Conservation (phyloP, 1,140 invertebrate species). For the Dendrolimus punctatus region DNA sequence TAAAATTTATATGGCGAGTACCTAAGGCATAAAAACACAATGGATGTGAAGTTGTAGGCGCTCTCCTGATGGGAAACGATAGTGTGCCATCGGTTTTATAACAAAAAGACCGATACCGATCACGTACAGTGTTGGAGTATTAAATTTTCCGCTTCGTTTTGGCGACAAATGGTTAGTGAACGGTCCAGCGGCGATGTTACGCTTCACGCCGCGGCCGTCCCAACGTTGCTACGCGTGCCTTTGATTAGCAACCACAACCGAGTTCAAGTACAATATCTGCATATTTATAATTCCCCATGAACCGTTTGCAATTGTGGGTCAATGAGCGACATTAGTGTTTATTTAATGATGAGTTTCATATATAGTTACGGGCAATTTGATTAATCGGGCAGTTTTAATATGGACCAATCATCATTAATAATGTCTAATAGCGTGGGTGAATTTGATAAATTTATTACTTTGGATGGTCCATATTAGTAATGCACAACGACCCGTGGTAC, state of each 20-base stretch:
- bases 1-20: slow-evolving; percentile 20
- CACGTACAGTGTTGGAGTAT: slow-evolving; percentile 58
- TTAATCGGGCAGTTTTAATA: too few relatives aligned
- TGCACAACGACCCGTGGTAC: too few relatives aligned
- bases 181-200: slow-evolving; percentile 21
- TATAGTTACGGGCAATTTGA: too few relatives aligned
- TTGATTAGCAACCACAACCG: slow-evolving; percentile 5
- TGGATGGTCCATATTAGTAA: too few relatives aligned
- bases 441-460: too few relatives aligned
- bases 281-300: background rate
- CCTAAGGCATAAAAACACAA: slow-evolving; percentile 16
- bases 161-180: slow-evolving; percentile 47
- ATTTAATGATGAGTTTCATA: too few relatives aligned
- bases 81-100: slow-evolving; percentile 35
- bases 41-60: slow-evolving; percentile 13
- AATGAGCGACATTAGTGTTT: too few relatives aligned
- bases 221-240: slow-evolving; percentile 3
- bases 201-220: slow-evolving; percentile 2
- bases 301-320: too few relatives aligned
- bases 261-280: background rate
- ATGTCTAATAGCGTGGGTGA: too few relatives aligned
- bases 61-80: slow-evolving; percentile 33
- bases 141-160: slow-evolving; percentile 63
- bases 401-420: too few relatives aligned
- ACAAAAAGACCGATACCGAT: slow-evolving; percentile 50